Evolutionary conservation across 2,113 vertebrate genomes (phyloP).

Genomic region (Poeciliopsis turrubarensis): DNA sequence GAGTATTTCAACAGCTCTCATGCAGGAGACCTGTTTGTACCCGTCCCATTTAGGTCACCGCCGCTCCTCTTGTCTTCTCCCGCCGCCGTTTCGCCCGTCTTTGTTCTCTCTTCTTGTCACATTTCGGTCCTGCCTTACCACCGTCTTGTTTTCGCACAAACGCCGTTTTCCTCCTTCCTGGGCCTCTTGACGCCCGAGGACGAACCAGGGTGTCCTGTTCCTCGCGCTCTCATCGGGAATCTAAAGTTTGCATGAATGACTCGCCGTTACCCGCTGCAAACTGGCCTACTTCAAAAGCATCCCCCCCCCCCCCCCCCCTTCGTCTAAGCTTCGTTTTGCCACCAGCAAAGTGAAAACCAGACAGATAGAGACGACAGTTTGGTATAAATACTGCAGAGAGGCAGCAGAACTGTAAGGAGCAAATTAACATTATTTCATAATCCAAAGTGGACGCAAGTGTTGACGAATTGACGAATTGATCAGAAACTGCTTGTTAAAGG

Average conservation of each 20-base stretch:
- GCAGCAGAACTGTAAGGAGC: slow-evolving; percentile 8
- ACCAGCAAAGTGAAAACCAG: slow-evolving; percentile 70
- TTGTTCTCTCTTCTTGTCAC: slow-evolving; percentile 2
- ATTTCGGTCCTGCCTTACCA: not conserved
- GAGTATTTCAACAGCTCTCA: slow-evolving; percentile 16
- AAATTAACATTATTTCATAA: not conserved
- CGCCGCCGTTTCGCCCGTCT: not conserved
- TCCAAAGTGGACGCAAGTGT: not conserved
- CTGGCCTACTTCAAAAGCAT: slow-evolving; percentile 71
- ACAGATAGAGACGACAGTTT: slow-evolving; percentile 37
- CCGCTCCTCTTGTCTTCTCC: slow-evolving; percentile 3
- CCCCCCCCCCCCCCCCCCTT: slow-evolving; percentile 46
- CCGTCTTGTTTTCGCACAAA: not conserved
- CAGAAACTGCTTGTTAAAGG: not conserved
- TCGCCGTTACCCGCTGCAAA: slow-evolving; percentile 72
- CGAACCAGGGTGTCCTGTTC: slow-evolving; percentile 55
- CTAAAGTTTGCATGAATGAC: slow-evolving; percentile 61
- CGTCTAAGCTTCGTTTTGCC: slow-evolving; percentile 40
- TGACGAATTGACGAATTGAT: not conserved
- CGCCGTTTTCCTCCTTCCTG: slow-evolving; percentile 3
- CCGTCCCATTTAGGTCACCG: slow-evolving; percentile 13
- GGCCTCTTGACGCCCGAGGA: slow-evolving; percentile 37
- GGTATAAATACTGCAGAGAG: slow-evolving; percentile 29
- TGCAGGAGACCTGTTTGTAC: not conserved
- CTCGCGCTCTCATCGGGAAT: slow-evolving; percentile 37